A percentile compares a stretch with the other conserved stretches of the same genome.
These are phyloP conservation scores for Carpatolechia fugitivella DNA, from an alignment of 2,888 invertebrate genomes.

Conservation along the genomic window DNA sequence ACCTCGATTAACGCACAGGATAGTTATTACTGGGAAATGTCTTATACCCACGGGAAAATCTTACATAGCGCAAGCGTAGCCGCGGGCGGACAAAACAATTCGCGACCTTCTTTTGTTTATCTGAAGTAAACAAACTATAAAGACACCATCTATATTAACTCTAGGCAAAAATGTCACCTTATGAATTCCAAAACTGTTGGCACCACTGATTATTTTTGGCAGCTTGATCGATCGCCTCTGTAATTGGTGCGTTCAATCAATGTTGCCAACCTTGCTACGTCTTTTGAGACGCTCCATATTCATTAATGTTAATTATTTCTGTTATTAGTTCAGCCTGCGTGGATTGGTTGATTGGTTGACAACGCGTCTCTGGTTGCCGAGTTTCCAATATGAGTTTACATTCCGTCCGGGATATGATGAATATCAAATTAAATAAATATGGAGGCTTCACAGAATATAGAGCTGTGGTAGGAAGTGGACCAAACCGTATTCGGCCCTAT, in stretches of 20 bases:
- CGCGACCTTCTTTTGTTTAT: no score
- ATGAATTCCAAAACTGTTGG: not conserved
- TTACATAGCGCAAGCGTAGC: no score
- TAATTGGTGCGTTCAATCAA: conserved; percentile 41
- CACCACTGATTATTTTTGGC: conserved; percentile 8
- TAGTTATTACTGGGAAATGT: no score
- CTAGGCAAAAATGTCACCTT: not conserved
- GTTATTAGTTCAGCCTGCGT: conserved; percentile 6
- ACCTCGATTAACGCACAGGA: no score
- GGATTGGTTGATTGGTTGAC: conserved; percentile 6
- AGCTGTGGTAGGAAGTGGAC: no score
- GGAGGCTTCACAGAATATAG: no score
- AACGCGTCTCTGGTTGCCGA: not conserved
- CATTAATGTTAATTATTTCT: conserved; percentile 37
- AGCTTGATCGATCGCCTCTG: conserved; percentile 31
- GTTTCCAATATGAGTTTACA: not conserved
- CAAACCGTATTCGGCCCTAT: no score
- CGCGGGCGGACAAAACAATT: no score
- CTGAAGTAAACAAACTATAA: no score
- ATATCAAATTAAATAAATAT: no score
- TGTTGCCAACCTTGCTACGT: conserved; percentile 26
- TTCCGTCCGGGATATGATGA: not conserved
- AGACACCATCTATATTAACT: no score
- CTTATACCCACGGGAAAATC: no score
- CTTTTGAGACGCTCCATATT: conserved; percentile 32